These are phyloP conservation scores for Phyllotreta striolata DNA, from an alignment of 2,888 invertebrate species.

Conservation along the genomic window DNA sequence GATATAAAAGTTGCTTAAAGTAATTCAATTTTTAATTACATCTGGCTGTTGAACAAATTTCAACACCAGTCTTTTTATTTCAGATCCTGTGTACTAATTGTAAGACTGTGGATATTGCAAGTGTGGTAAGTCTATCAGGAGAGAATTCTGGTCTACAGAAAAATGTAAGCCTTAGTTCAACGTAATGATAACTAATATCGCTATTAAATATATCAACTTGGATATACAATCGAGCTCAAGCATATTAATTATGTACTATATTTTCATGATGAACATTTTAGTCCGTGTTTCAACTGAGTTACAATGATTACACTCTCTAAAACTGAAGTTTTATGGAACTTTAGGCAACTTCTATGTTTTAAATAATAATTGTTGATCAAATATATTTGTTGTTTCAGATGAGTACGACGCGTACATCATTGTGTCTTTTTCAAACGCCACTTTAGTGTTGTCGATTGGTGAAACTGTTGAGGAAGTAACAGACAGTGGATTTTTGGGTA, in stretches of 20 bases:
- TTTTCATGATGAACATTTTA: conserved; percentile 54
- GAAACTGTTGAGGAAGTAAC: conserved; percentile 99
- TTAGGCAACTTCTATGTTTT: conserved; percentile 15
- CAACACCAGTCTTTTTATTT: conserved; percentile 82
- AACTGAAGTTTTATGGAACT: conserved; percentile 40
- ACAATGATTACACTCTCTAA: conserved; percentile 54
- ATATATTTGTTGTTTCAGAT: conserved; percentile 79
- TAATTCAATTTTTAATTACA: conserved; percentile 55
- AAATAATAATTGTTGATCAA: background rate
- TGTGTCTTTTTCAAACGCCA: conserved; percentile 98
- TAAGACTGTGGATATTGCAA: conserved; percentile 23
- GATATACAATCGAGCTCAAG: background rate
- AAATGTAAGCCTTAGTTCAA: too few relatives aligned
- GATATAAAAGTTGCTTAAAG: conserved; percentile 9
- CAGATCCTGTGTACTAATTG: conserved; percentile 44
- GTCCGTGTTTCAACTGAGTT: conserved; percentile 62
- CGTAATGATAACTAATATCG: too few relatives aligned
- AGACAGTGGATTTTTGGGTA: conserved; percentile 98
- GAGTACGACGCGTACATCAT: conserved; percentile 99
- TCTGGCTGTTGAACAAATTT: conserved; percentile 71
- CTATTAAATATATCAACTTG: conserved; percentile 2
- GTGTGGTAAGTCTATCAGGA: conserved; percentile 41
- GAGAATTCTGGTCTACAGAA: conserved; percentile 14
- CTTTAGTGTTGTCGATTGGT: conserved; percentile 97
- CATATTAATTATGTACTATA: background rate